phyloP scores from a whole-genome alignment of 1,140 invertebrate genomes.

The Eciton burchellii region DNA sequence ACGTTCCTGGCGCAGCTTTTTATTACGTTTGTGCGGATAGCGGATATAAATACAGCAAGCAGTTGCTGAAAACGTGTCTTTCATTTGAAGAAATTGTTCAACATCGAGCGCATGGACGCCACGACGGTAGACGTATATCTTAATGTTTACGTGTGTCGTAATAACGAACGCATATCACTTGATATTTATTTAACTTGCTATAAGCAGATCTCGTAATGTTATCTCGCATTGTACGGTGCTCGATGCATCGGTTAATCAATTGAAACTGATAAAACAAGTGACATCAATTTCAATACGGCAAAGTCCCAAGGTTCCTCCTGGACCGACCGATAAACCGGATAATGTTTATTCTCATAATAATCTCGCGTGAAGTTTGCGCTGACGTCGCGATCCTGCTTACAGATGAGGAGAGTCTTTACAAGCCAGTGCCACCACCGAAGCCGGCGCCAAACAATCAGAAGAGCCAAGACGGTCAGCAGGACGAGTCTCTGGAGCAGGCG shows the following conservation, averaged over 20 bases:
- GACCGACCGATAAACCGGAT: too few relatives aligned
- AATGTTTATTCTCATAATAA: too few relatives aligned
- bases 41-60: slow-evolving; percentile 51
- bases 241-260: too few relatives aligned
- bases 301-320: too few relatives aligned
- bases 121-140: too few relatives aligned
- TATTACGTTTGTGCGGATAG: background rate
- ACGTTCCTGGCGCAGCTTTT: slow-evolving; percentile 5
- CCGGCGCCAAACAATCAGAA: slow-evolving; percentile 85
- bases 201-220: too few relatives aligned
- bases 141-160: too few relatives aligned
- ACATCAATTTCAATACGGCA: too few relatives aligned
- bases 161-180: slow-evolving; percentile 24
- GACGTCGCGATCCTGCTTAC: slow-evolving; percentile 69
- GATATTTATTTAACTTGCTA: slow-evolving; percentile 39
- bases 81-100: slow-evolving; percentile 40
- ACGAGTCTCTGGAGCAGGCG: slow-evolving; percentile 71
- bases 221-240: too few relatives aligned
- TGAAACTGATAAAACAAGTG: too few relatives aligned
- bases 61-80: background rate
- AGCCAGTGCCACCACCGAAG: slow-evolving; percentile 87
- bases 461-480: slow-evolving; percentile 77
- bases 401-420: slow-evolving; percentile 87
- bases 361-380: too few relatives aligned
- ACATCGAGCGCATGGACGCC: background rate